phyloP scores from a whole-genome alignment of 2,113 vertebrate genomes.

The Chaetodon trifascialis region DNA sequence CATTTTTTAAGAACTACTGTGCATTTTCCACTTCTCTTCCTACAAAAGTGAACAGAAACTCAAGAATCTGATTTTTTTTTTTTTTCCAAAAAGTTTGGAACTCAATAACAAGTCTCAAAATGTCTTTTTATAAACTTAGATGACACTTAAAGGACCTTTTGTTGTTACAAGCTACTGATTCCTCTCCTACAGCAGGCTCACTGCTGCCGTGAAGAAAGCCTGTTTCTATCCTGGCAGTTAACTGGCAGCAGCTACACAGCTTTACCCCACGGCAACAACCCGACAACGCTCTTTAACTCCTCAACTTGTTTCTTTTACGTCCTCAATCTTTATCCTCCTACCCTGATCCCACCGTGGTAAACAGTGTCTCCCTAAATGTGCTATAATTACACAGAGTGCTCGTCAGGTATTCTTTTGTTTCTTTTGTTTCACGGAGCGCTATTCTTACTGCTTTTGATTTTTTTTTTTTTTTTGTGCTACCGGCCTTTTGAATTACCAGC shows the following conservation, averaged over 20 bases:
- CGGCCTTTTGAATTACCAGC: conserved; percentile 62
- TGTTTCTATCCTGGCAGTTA: conserved; percentile 63
- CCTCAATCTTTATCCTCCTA: conserved; percentile 51
- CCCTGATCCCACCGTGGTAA: conserved; percentile 45
- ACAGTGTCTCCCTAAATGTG: conserved; percentile 61
- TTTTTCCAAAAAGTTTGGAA: conserved; percentile 53
- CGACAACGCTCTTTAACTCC: conserved; percentile 54
- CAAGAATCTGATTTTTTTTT: conserved; percentile 29
- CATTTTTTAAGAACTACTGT: conserved; percentile 2
- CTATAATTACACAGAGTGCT: conserved; percentile 66
- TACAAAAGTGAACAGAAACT: conserved; percentile 2
- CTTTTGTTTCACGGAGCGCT: conserved; percentile 34
- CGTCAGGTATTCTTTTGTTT: conserved; percentile 54
- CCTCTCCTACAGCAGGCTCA: conserved; percentile 51
- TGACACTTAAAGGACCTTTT: conserved; percentile 55
- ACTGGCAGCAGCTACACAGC: conserved; percentile 60
- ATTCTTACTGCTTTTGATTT: conserved; percentile 41
- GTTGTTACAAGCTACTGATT: conserved; percentile 49
- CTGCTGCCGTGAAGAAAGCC: conserved; percentile 53
- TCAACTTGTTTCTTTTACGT: conserved; percentile 47
- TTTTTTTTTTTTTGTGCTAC: conserved; percentile 32
- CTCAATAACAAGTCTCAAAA: conserved; percentile 35
- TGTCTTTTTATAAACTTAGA: conserved; percentile 62
- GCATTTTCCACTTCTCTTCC: background rate
- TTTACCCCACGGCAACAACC: conserved; percentile 60